Conservation (phyloP, 2,888 invertebrate genomes). For the Noctua fimbriata region DNA sequence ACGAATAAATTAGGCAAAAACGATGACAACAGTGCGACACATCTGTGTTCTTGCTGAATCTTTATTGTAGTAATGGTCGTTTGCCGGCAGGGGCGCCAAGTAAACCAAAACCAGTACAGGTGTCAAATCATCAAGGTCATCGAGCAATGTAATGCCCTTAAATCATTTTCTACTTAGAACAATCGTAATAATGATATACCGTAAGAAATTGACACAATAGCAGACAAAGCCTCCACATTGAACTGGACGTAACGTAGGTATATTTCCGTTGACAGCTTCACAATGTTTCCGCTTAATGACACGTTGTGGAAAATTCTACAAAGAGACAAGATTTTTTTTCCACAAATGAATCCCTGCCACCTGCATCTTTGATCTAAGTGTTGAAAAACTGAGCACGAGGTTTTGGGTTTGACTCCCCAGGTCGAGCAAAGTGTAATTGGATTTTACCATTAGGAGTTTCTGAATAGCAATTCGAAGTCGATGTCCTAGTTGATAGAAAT, state of each 20-base stretch:
- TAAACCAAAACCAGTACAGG: too few species aligned
- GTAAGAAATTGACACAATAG: not conserved
- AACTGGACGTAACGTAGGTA: not conserved
- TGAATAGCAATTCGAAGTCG: not conserved
- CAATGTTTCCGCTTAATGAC: not conserved
- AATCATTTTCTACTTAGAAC: not conserved
- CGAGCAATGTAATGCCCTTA: too few species aligned
- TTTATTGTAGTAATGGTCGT: too few species aligned
- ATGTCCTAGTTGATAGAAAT: not conserved
- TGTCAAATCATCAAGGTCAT: too few species aligned
- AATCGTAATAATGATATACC: not conserved
- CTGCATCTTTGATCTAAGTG: not conserved
- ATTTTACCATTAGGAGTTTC: not conserved
- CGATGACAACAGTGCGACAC: too few species aligned
- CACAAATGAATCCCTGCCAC: not conserved
- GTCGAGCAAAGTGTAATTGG: not conserved
- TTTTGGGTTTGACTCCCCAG: not conserved
- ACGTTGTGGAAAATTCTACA: not conserved
- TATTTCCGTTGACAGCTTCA: not conserved
- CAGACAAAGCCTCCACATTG: not conserved
- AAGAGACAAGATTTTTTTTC: not conserved
- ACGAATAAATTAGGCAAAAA: too few species aligned
- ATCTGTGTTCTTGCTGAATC: too few species aligned
- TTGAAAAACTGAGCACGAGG: not conserved
- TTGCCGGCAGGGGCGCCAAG: too few species aligned